Base-by-base conservation (phyloP, 2,888 invertebrate species). In the Clepsis dumicolana region DNA sequence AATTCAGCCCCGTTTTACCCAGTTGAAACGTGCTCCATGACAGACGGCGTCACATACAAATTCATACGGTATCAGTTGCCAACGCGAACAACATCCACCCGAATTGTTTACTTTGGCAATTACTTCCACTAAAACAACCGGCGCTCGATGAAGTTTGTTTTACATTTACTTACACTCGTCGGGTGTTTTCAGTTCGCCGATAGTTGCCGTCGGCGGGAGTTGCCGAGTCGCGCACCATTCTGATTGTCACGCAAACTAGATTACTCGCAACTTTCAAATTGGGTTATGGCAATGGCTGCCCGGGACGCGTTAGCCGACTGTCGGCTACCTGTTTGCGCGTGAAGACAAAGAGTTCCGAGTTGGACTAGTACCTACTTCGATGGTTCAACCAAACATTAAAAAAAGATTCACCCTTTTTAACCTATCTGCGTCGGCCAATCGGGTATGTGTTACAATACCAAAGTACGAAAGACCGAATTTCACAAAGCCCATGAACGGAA, bases 41-140 rank as follows among this genome's bases (percentile, higher is more conserved):
- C n/a, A 18, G 16, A 29, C 27, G 41, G 41, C 41, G 4, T 2
- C 21, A 25, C n/a, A 52, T 25, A 1, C 52, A n/a, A 25, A n/a
- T n/a, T 27, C 52, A 27, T 7, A 16, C 14, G 1, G n/a, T 35
- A 35, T 24, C 56, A n/a, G 32, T 32, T 18, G 7, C 21, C 1
- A 35, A 35, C 56, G n/a, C 56, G 35, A 56, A 35, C 56, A 54
- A 16, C 29, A 16, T 32, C 35, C 35, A 25, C n/a, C 52, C 52
- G 25, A 35, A 56, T 21, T 56, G 56, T 56, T 56, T 21, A 35
- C 56, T 24, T 56, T 56, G 21, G 16, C 56, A 56, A 56, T 56
- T 35, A 56, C 24, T 35, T 52, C 56, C 35, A 8, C 56, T 56
- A 7, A 35, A 56, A 56, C n/a, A 56, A 56, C 56, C 21, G 18